Evolutionary conservation across 2,113 vertebrate genomes (phyloP).

Genomic region (Zingel zingel): DNA sequence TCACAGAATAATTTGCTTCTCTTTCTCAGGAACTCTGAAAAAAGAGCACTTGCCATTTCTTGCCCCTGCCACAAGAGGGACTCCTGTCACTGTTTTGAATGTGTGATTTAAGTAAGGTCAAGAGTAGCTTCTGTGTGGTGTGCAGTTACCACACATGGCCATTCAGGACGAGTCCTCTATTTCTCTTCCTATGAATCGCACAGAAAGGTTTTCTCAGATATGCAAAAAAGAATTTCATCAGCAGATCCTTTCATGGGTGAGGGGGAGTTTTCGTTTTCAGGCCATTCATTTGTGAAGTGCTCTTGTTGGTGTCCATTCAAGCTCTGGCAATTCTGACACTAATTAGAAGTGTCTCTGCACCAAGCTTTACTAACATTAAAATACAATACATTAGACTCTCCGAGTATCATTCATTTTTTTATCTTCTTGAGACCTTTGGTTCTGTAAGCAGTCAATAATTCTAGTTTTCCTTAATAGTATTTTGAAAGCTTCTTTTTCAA

Average conservation of each 20-base stretch:
- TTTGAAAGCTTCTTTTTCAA: neutral
- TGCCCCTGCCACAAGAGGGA: constrained; percentile 66
- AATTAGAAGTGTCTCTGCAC: constrained; percentile 19
- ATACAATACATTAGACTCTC: constrained; percentile 22
- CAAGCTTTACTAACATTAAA: neutral
- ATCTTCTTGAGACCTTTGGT: neutral
- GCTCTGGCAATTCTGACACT: neutral
- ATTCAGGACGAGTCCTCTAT: neutral
- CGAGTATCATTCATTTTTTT: neutral
- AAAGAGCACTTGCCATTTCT: constrained; percentile 1
- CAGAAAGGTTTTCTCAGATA: neutral
- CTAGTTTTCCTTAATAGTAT: neutral
- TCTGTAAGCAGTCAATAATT: constrained; percentile 3
- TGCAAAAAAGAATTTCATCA: neutral
- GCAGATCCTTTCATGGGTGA: neutral
- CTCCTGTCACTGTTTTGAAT: constrained; percentile 14
- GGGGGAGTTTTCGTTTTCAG: neutral
- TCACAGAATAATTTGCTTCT: neutral
- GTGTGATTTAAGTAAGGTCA: neutral
- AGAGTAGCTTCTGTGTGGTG: neutral
- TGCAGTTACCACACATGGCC: neutral
- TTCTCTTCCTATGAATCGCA: neutral
- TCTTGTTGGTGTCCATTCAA: neutral
- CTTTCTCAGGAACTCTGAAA: neutral
- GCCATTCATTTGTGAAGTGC: constrained; percentile 22